Evolutionary conservation across 2,797 vertebrate species (phyloP).

Genomic region (Dallia pectoralis): DNA sequence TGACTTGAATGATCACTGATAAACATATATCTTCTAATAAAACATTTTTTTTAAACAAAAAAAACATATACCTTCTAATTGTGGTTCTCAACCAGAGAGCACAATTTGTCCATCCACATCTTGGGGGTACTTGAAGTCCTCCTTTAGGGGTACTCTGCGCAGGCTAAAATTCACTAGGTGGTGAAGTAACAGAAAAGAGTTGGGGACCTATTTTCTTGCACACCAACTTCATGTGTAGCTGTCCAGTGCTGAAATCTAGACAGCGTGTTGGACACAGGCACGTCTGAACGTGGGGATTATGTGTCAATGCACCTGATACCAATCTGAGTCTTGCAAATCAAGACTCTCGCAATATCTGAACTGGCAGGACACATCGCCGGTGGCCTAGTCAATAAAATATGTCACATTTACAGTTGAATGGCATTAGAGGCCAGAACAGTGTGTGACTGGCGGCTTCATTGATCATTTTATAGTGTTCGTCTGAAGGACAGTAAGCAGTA

Average conservation of each 20-base stretch:
- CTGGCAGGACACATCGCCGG: neutral
- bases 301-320: neutral
- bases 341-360: neutral
- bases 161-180: no score
- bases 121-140: no score
- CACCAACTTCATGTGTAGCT: constrained; percentile 44
- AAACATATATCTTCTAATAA: neutral
- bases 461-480: constrained; percentile 36
- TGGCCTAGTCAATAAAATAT: neutral
- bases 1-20: neutral
- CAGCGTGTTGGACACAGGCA: constrained; percentile 48
- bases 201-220: no score
- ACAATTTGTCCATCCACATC: no score
- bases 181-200: no score
- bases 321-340: neutral
- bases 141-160: no score
- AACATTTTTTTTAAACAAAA: neutral
- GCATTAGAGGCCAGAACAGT: constrained; percentile 26
- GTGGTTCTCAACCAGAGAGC: no score
- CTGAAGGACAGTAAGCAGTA: constrained; percentile 18
- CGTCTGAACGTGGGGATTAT: constrained; percentile 47
- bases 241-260: constrained; percentile 70
- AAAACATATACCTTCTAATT: neutral
- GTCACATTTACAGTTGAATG: constrained; percentile 5
- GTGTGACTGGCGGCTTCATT: constrained; percentile 12